A percentile compares a stretch with the other conserved stretches of the same genome.
Evolutionary conservation across 2,113 vertebrate species (phyloP).

Genomic region (Trichechus manatus): DNA sequence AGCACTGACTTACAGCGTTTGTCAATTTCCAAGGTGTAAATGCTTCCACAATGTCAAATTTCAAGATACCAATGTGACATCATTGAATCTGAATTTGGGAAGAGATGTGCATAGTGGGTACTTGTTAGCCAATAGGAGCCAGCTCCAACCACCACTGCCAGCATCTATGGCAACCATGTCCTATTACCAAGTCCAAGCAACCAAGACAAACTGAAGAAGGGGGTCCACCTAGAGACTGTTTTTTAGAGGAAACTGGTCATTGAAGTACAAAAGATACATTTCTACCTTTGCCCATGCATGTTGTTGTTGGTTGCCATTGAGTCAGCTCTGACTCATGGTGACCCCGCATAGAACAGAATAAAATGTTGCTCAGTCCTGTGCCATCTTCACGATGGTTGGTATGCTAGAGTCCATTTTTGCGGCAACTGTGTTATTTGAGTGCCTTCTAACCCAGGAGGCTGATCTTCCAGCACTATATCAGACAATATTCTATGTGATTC

Average conservation of each 20-base stretch:
- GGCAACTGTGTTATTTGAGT: too few relatives aligned
- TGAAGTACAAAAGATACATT: not conserved
- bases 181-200: not conserved
- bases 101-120: not conserved
- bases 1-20: not conserved
- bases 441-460: too few relatives aligned
- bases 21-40: not conserved
- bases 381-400: too few relatives aligned
- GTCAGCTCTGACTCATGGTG: too few relatives aligned
- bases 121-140: not conserved
- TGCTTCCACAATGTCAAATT: not conserved
- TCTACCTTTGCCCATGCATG: not conserved
- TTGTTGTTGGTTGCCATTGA: too few relatives aligned
- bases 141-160: not conserved
- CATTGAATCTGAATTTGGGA: not conserved
- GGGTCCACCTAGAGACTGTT: not conserved
- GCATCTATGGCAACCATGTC: not conserved
- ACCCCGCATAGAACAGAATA: too few relatives aligned
- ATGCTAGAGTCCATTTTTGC: too few relatives aligned
- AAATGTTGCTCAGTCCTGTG: too few relatives aligned
- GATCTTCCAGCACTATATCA: too few relatives aligned
- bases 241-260: not conserved
- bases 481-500: too few relatives aligned
- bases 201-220: not conserved
- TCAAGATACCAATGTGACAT: not conserved